Evolutionary conservation across 2,888 invertebrate species (phyloP).

Genomic region (Limnephilus auricula): DNA sequence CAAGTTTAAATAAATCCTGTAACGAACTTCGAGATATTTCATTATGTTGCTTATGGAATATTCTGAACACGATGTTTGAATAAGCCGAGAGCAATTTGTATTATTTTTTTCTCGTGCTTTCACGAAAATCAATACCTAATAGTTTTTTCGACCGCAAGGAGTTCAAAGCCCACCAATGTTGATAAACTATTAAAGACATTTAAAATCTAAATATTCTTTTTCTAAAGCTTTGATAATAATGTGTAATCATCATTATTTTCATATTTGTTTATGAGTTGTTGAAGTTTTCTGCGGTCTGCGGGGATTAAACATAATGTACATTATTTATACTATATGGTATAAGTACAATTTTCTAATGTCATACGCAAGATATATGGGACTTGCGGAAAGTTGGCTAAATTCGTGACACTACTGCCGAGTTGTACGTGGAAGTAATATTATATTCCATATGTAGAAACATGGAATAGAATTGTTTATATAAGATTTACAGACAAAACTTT

Average conservation of each 20-base stretch:
- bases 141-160: not conserved
- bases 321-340: not conserved
- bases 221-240: not conserved
- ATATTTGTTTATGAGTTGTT: not conserved
- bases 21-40: not conserved
- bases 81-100: not conserved
- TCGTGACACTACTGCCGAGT: conserved; percentile 2
- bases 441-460: not conserved
- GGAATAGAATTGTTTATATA: not conserved
- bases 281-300: not conserved
- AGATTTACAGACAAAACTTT: not conserved
- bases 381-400: not conserved
- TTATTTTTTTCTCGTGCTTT: not conserved
- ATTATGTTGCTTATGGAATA: conserved; percentile 15
- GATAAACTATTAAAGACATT: not conserved
- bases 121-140: not conserved
- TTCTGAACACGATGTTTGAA: not conserved
- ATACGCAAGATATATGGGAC: not conserved
- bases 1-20: conserved; percentile 27
- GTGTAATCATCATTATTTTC: not conserved
- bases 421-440: not conserved
- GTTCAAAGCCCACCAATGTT: not conserved
- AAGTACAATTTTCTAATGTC: not conserved
- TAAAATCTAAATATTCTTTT: not conserved
- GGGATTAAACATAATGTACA: no score